Percentiles rank a stretch among this genome's conserved stretches.
phyloP scores from a whole-genome alignment of 30 jellyfish, hydroid and myxozoan species.

The Cassiopea andromeda region DNA sequence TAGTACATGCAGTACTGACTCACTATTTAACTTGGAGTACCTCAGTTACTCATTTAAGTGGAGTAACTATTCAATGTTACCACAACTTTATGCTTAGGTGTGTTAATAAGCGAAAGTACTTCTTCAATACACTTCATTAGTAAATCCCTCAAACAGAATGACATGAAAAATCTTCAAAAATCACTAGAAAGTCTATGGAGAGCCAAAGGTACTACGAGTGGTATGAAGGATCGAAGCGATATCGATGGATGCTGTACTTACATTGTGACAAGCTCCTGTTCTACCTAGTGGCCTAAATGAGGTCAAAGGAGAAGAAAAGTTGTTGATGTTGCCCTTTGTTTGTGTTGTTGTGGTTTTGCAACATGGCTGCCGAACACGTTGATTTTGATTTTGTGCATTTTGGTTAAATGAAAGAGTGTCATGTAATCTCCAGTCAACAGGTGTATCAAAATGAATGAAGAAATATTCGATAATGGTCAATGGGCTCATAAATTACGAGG shows the following conservation, averaged over 20 bases:
- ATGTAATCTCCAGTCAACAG: background rate
- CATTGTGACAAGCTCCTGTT: background rate
- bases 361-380: background rate
- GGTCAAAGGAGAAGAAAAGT: too few relatives aligned
- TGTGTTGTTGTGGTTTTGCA: background rate
- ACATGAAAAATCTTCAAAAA: background rate
- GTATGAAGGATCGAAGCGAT: slow-evolving; percentile 5
- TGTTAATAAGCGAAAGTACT: too few relatives aligned
- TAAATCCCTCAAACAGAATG: background rate
- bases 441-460: background rate
- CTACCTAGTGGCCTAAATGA: background rate
- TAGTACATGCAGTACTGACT: too few relatives aligned
- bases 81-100: too few relatives aligned
- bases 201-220: background rate
- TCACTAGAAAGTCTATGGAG: background rate
- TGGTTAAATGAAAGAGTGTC: background rate
- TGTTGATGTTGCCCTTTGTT: too few relatives aligned
- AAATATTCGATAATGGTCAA: background rate
- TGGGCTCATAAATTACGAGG: background rate
- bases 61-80: too few relatives aligned
- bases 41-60: too few relatives aligned
- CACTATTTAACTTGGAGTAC: too few relatives aligned
- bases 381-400: background rate
- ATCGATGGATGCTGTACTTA: slow-evolving; percentile 24
- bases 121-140: too few relatives aligned